These are phyloP conservation scores for Perccottus glenii DNA, from an alignment of 2,113 vertebrate species.

Conservation along the genomic window DNA sequence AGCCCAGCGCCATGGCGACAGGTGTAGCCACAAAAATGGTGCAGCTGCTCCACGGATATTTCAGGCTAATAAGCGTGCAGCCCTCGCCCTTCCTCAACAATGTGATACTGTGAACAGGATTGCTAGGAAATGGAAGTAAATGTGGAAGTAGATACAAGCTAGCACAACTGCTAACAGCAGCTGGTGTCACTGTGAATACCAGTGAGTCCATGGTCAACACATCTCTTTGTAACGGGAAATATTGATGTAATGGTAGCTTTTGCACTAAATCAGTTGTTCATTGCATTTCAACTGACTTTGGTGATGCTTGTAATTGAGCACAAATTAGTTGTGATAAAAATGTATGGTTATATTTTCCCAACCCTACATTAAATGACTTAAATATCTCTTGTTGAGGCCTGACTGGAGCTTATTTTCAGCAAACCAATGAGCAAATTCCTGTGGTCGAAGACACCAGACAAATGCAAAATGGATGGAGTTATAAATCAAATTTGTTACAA, in stretches of 20 bases:
- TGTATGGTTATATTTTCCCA: neutral
- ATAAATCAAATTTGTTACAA: neutral
- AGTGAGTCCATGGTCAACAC: neutral
- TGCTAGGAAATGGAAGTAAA: neutral
- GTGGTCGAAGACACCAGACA: neutral
- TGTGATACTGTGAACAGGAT: slow-evolving; percentile 14
- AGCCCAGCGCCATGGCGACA: slow-evolving; percentile 66
- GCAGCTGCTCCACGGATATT: slow-evolving; percentile 76
- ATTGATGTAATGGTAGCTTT: neutral
- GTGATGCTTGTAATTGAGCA: too few species aligned
- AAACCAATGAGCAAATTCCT: neutral
- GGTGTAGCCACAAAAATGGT: slow-evolving; percentile 70
- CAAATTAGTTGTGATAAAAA: too few species aligned
- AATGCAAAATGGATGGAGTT: neutral
- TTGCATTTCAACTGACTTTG: too few species aligned
- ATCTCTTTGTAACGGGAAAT: too few species aligned
- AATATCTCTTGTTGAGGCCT: neutral
- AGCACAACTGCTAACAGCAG: neutral
- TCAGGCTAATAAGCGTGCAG: slow-evolving; percentile 57
- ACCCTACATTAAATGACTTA: neutral
- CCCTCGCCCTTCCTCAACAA: slow-evolving; percentile 11
- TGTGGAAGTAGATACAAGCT: neutral
- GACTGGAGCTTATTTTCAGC: neutral
- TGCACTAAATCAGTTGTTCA: neutral
- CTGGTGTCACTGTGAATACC: neutral